phyloP scores from a whole-genome alignment of 1,140 invertebrate genomes.

The Frieseomelitta varia region DNA sequence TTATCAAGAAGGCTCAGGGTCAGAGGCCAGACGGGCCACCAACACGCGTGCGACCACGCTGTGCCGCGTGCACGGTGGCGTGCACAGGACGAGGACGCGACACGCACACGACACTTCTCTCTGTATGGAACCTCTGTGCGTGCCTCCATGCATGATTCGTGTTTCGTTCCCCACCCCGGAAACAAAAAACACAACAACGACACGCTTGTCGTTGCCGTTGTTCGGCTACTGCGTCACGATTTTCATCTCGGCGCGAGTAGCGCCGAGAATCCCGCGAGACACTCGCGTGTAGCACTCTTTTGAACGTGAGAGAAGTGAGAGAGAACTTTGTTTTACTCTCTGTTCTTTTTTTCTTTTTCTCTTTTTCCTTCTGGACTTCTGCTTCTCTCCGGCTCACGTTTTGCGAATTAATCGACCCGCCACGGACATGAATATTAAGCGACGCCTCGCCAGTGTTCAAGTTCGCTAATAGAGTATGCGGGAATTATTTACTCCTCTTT shows the following conservation, averaged over 20 bases:
- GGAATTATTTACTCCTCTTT: slow-evolving; percentile 28
- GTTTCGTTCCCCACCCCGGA: too few relatives aligned
- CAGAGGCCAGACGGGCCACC: slow-evolving; percentile 69
- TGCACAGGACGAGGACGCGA: slow-evolving; percentile 32
- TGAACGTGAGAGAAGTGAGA: background rate
- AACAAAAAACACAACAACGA: too few relatives aligned
- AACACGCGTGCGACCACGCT: slow-evolving; percentile 52
- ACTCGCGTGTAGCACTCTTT: background rate
- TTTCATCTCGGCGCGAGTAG: too few relatives aligned
- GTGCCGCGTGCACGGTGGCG: too few relatives aligned
- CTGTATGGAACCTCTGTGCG: background rate
- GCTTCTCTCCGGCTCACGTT: background rate
- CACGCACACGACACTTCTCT: background rate
- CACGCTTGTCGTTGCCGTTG: background rate
- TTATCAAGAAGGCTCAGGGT: slow-evolving; percentile 69
- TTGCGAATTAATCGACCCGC: slow-evolving; percentile 20
- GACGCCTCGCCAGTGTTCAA: slow-evolving; percentile 7
- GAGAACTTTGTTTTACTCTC: background rate
- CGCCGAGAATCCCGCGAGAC: background rate
- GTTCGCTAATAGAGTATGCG: slow-evolving; percentile 17
- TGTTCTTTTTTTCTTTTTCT: background rate
- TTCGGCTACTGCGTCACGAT: slow-evolving; percentile 41
- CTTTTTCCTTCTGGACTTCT: background rate
- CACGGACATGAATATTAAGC: slow-evolving; percentile 24
- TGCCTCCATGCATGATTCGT: slow-evolving; percentile 18